A percentile compares a stretch with the other conserved stretches of the same genome.
These are phyloP conservation scores for Meloe dianella DNA, from an alignment of 2,888 invertebrate species.

Conservation along the genomic window DNA sequence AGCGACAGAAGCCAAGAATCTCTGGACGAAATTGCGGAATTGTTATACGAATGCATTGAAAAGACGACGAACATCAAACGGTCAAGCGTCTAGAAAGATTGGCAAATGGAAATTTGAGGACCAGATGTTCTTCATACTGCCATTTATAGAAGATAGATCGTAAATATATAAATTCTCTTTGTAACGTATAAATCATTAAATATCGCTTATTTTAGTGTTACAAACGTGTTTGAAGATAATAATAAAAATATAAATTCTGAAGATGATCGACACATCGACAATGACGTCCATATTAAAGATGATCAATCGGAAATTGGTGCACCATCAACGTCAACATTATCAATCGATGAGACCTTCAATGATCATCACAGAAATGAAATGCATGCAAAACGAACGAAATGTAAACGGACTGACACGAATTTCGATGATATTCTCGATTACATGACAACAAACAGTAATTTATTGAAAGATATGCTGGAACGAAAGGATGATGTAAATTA, in stretches of 20 bases:
- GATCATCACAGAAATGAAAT: not conserved
- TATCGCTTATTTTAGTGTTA: not conserved
- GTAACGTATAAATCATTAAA: not conserved
- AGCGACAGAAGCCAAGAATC: not conserved
- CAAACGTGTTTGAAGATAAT: not conserved
- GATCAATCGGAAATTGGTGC: constrained; percentile 4
- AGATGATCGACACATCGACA: not conserved
- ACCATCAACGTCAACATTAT: not conserved
- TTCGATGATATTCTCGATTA: not conserved
- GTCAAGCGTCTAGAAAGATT: not conserved
- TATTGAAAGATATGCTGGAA: not conserved
- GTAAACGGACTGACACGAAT: not conserved
- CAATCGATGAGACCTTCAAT: not conserved
- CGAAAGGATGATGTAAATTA: not conserved
- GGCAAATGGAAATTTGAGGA: constrained; percentile 3
- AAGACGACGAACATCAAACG: not conserved
- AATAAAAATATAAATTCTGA: not conserved
- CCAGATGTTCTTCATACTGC: not conserved
- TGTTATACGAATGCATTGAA: not conserved
- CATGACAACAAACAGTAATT: not conserved
- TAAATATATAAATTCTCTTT: not conserved
- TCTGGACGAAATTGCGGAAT: not conserved
- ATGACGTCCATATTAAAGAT: not conserved
- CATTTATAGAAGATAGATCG: not conserved
- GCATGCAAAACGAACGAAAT: not conserved